Conservation (phyloP, 2,113 vertebrate genomes). For the Aix galericulata region DNA sequence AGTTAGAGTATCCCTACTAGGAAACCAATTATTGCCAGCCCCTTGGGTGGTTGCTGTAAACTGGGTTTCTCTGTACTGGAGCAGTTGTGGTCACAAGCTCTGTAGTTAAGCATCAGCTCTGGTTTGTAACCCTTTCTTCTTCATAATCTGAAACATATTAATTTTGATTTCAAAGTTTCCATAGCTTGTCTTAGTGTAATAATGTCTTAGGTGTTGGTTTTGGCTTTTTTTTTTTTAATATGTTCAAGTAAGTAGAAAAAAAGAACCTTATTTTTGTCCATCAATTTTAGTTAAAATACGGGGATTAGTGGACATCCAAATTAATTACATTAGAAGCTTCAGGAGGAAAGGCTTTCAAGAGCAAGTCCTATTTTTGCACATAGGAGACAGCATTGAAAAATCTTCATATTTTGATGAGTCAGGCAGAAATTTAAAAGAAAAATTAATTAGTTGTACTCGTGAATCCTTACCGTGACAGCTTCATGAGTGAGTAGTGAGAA, state of each 20-base stretch:
- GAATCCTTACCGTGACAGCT: conserved; percentile 18
- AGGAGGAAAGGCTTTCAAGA: background rate
- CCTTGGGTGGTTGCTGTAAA: background rate
- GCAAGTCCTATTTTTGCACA: background rate
- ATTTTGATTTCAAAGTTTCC: background rate
- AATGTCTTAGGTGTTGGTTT: background rate
- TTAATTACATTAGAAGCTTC: background rate
- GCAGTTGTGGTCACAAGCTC: background rate
- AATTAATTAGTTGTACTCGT: conserved; percentile 13
- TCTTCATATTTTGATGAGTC: background rate
- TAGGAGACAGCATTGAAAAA: conserved; percentile 4
- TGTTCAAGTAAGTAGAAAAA: background rate
- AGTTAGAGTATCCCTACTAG: conserved; percentile 8
- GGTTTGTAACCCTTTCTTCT: background rate
- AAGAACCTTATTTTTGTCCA: fast-evolving
- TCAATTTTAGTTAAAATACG: background rate
- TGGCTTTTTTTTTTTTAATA: background rate
- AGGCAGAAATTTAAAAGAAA: background rate
- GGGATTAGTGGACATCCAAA: background rate
- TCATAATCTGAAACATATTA: background rate
- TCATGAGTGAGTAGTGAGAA: conserved; percentile 37
- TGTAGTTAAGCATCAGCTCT: conserved; percentile 24
- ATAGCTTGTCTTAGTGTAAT: background rate
- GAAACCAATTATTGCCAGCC: conserved; percentile 24
- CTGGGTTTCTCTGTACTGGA: background rate